Conservation (phyloP, 2,888 invertebrate species). For the Incurvaria masculella region DNA sequence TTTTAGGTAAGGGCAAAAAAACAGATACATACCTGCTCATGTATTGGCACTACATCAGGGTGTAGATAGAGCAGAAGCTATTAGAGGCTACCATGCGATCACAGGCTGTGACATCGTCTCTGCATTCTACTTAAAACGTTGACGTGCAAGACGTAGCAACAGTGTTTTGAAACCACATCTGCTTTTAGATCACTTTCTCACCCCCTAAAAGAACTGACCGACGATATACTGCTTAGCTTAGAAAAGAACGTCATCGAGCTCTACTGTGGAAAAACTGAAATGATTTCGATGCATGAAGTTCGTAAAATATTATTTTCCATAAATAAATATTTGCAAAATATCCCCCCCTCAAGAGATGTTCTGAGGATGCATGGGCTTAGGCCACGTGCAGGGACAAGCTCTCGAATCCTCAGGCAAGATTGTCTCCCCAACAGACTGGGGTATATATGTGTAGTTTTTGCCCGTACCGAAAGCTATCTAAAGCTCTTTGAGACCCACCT, state of each 20-base stretch:
- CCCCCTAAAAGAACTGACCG: not conserved
- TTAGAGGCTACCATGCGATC: constrained; percentile 5
- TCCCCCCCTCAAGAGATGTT: no score
- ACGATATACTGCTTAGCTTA: not conserved
- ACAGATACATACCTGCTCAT: no score
- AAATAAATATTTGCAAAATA: no score
- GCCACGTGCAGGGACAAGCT: no score
- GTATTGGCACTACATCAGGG: constrained; percentile 9
- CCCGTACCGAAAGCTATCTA: constrained; percentile 7
- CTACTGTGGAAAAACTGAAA: not conserved
- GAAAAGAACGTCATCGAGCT: not conserved
- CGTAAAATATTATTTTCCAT: no score
- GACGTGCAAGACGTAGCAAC: not conserved
- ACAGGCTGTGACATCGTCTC: constrained; percentile 3
- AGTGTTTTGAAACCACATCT: no score
- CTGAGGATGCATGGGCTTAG: no score
- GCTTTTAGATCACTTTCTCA: not conserved
- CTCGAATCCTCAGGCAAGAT: no score
- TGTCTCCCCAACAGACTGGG: no score
- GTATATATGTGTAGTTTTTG: constrained; percentile 7
- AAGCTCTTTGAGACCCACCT: constrained; percentile 9
- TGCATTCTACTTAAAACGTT: not conserved
- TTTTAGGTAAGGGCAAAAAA: no score
- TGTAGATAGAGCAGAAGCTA: constrained; percentile 9
- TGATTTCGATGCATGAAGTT: no score